Evolutionary conservation across 2,113 vertebrate species (phyloP).

Genomic region (Excalfactoria chinensis): DNA sequence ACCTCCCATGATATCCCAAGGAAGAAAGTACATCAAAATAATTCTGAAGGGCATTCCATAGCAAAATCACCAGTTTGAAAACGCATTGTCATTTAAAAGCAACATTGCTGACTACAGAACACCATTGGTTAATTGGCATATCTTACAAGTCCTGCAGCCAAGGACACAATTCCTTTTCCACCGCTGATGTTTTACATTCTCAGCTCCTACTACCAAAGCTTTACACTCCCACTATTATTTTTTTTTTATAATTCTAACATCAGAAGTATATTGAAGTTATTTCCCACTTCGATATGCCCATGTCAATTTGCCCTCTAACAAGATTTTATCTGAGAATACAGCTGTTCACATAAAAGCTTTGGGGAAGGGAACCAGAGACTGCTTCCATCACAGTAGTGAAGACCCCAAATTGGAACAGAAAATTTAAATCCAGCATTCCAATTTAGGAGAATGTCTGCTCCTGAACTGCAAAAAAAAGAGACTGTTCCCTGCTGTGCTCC

Average conservation of each 20-base stretch:
- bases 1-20: conserved; percentile 5
- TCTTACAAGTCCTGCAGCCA: background rate
- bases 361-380: background rate
- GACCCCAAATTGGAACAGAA: background rate
- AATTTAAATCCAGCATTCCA: conserved; percentile 1
- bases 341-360: background rate
- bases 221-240: background rate
- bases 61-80: background rate
- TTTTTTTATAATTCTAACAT: background rate
- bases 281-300: background rate
- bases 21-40: conserved; percentile 27
- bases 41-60: background rate
- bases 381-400: background rate
- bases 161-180: background rate
- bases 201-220: background rate
- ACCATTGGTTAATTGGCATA: background rate
- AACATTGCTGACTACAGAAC: background rate
- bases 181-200: background rate
- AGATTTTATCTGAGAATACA: conserved; percentile 15
- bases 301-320: background rate
- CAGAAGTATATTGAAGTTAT: background rate
- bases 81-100: background rate
- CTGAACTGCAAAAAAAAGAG: background rate
- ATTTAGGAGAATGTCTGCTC: background rate
- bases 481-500: background rate